Percentiles rank a stretch among this genome's conserved stretches.
phyloP scores from a whole-genome alignment of 2,888 invertebrate genomes.

The Pachydiplax longipennis region DNA sequence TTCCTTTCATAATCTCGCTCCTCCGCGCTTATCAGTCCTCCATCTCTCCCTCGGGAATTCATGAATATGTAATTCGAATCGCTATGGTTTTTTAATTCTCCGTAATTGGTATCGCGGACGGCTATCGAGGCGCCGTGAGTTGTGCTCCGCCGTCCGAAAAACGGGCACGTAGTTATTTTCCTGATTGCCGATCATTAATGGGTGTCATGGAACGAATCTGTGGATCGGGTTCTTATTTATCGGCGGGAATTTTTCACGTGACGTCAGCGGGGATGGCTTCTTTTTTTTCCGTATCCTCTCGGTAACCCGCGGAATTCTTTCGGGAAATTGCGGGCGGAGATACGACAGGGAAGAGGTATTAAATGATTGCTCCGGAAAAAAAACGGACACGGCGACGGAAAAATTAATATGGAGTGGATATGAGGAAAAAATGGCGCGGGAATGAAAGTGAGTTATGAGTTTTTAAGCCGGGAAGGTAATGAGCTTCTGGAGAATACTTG shows the following conservation, averaged over 20 bases:
- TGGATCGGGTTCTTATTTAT: slow-evolving; percentile 25
- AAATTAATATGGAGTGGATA: neutral
- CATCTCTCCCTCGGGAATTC: slow-evolving; percentile 30
- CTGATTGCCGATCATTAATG: slow-evolving; percentile 41
- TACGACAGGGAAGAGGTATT: neutral
- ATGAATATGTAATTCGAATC: slow-evolving; percentile 41
- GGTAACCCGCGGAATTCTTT: slow-evolving; percentile 2
- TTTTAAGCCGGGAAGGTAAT: neutral
- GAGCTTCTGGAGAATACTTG: neutral
- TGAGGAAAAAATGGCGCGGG: neutral
- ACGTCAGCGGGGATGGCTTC: slow-evolving; percentile 8
- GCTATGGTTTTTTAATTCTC: slow-evolving; percentile 41
- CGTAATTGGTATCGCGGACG: slow-evolving; percentile 43
- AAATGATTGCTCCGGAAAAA: neutral
- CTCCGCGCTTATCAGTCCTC: slow-evolving; percentile 34
- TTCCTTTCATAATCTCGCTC: slow-evolving; percentile 35
- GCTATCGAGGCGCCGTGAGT: slow-evolving; percentile 28
- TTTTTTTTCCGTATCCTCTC: neutral
- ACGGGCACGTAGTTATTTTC: slow-evolving; percentile 40
- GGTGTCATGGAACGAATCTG: slow-evolving; percentile 39
- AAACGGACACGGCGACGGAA: neutral
- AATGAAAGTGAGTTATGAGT: neutral
- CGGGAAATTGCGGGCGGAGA: neutral
- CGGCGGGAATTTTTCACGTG: slow-evolving; percentile 36
- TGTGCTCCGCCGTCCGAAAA: slow-evolving; percentile 25